Evolutionary conservation across 2,888 invertebrate genomes (phyloP), one percentile per base, ranked within the genome.

Genomic region (Chorisops tibialis): DNA sequence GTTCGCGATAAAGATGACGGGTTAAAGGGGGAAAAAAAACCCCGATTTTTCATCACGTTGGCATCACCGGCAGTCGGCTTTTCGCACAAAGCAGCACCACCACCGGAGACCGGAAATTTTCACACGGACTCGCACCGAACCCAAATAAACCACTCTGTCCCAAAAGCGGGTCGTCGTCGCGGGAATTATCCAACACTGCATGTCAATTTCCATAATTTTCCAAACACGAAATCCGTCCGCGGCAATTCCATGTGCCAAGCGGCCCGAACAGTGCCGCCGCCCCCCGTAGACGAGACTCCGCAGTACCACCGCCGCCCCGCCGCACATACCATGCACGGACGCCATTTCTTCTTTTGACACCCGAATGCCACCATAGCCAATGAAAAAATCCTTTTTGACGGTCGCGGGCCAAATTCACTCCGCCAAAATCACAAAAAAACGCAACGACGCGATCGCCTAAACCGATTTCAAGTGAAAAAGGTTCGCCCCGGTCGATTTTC

Each of bases 61-160:
- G 56, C 45, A 14, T 41, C n/a, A 56, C 9, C 43, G 56, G 56
- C 30, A 56, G 39, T 56, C 45, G 56, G 56, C 56, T 56, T 56
- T 54, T 45, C 18, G 45, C 56, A 56, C 56, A 56, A 56, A 56
- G 56, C 30, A 30, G 56, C 43, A 37, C 30, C 56, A 45, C 51
- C 47, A 22, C 47, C 45, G 19, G 19, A 45, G 45, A 19, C 45
- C 45, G 45, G 18, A 11, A 1, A 19, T 16, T 45, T 45, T 16
- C 45, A 30, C 30, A 30, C 45, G 45, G 45, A 43, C 43, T 45
- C 45, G 19, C 4, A 16, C 18, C 1, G 1, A 1, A 2, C 9
- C 14, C 41, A 41, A 11, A 41, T 6, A 37, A 37, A 37, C n/a
- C n/a, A 30, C 9, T 30, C 9, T 30, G 5, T 30, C 2, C 30